Base-by-base conservation (phyloP, 2,888 invertebrate genomes). In the Hemaris fuciformis region DNA sequence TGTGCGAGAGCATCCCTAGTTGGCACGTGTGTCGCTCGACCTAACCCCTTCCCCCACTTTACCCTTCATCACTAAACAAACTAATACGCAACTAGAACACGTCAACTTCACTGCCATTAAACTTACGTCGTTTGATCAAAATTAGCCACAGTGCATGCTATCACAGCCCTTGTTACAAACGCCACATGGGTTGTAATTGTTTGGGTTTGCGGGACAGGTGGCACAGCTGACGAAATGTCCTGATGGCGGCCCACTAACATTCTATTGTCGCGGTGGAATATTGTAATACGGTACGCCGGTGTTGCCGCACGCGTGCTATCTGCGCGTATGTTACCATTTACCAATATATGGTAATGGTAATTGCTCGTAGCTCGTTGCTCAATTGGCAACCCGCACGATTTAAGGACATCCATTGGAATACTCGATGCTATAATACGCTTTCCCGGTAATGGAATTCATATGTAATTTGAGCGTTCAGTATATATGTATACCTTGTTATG, bases 121-220 rank as follows among this genome's bases (percentile, higher is more conserved):
- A 53, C 31, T 53, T 53, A 53, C 53, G 31, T 53, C 27, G 53
- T 53, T 53, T 53, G 53, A 53, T 53, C 53, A 53, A 53, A 53
- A 53, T 53, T 53, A 18, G 53, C 31, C 27, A 27, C 4, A 18
- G 27, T 15, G 4, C 53, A 18, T 3, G 27, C 53, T 53, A 53
- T 53, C 18, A 10, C 18, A 27, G 18, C 18, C 18, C 18, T 31
- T 53, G 31, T 53, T 18, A 3, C 18, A 1, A 10, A 18, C 5
- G 3, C 1, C 0, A 20, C 53, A 31, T 31, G 8, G 31, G 18
- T 15, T 2, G 31, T 53, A 31, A 31, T 53, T 27, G 8, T 25
- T 25, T 8, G 53, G 15, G 27, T 18, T 18, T 18, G 27, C 10
- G 18, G 53, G 18, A 53, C 53, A 53, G 27, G 53, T 31, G 53